Evolutionary conservation across 1,140 invertebrate species (phyloP).

Genomic region (Kradibia gibbosae): DNA sequence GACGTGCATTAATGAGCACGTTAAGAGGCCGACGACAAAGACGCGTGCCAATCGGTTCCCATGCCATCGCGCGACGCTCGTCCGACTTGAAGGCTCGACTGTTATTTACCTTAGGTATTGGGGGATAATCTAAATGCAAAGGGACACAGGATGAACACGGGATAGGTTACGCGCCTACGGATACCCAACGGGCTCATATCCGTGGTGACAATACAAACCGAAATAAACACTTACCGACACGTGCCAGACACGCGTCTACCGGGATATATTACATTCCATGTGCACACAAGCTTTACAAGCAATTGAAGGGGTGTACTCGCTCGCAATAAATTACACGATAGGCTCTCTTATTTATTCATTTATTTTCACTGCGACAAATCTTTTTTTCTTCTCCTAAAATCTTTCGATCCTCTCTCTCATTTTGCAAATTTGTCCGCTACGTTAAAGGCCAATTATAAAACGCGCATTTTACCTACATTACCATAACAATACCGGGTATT

Average conservation of each 20-base stretch:
- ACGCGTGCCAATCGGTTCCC: slow-evolving; percentile 35
- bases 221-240: slow-evolving; percentile 73
- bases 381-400: background rate
- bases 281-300: slow-evolving; percentile 70
- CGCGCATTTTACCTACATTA: too few relatives aligned
- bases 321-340: slow-evolving; percentile 40
- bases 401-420: background rate
- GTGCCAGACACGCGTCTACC: slow-evolving; percentile 68
- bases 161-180: slow-evolving; percentile 44
- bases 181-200: slow-evolving; percentile 60
- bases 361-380: background rate
- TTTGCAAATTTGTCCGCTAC: background rate
- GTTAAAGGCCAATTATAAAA: background rate
- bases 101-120: slow-evolving; percentile 51
- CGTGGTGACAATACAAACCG: slow-evolving; percentile 74
- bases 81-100: slow-evolving; percentile 31
- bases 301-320: slow-evolving; percentile 62
- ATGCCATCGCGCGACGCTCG: slow-evolving; percentile 35
- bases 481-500: too few relatives aligned
- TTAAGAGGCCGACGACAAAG: background rate
- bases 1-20: slow-evolving; percentile 15
- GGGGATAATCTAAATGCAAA: slow-evolving; percentile 51
- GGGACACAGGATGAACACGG: slow-evolving; percentile 34
- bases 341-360: slow-evolving; percentile 30
- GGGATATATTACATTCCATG: slow-evolving; percentile 73